These are phyloP conservation scores for Drosophila picticornis DNA, from an alignment of 2,888 invertebrate species.

Conservation along the genomic window DNA sequence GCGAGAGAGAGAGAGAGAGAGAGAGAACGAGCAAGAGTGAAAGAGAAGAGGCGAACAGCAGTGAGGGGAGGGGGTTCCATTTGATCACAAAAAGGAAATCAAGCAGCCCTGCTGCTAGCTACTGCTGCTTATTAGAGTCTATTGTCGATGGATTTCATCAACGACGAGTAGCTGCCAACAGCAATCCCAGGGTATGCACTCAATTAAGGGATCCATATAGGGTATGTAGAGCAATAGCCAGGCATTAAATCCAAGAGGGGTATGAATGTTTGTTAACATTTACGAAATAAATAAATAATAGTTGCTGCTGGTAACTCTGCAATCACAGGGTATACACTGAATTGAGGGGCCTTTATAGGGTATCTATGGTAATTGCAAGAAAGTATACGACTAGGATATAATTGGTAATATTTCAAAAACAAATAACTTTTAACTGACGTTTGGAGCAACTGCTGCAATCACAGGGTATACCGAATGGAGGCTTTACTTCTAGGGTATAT, in stretches of 20 bases:
- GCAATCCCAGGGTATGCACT: background rate
- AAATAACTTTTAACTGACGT: background rate
- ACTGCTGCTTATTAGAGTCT: slow-evolving; percentile 40
- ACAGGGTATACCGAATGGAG: background rate
- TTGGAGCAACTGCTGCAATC: background rate
- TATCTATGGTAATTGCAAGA: background rate
- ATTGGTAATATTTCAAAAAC: background rate
- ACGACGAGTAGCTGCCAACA: background rate
- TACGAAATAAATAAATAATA: background rate
- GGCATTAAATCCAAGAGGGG: background rate
- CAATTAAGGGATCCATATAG: no score
- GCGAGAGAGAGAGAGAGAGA: slow-evolving; percentile 12
- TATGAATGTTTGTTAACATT: background rate
- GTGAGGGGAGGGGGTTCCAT: background rate
- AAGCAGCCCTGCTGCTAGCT: slow-evolving; percentile 29
- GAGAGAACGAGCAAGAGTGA: background rate
- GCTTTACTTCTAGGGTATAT: background rate
- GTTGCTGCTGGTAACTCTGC: background rate
- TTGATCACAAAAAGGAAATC: background rate
- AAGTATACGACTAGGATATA: background rate
- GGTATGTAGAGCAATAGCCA: background rate
- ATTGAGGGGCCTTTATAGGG: background rate
- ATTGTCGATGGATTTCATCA: slow-evolving; percentile 26
- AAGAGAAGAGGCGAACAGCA: background rate
- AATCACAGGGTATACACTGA: background rate